Percentiles rank a stretch among this genome's conserved stretches.
phyloP scores from a whole-genome alignment of 1,140 invertebrate genomes.

The Druon quercuslanigerum region DNA sequence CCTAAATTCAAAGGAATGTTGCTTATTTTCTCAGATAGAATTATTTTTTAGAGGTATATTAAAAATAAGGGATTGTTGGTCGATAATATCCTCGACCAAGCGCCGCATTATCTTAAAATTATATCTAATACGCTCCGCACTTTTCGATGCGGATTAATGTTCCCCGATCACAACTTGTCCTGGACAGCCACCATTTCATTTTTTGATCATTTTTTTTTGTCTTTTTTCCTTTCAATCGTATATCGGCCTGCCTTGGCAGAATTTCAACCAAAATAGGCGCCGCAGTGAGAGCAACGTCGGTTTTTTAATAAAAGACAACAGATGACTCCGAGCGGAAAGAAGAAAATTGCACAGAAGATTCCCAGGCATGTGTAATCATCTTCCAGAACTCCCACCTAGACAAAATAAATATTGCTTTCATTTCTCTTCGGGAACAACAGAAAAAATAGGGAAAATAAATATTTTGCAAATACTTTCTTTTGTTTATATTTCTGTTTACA shows the following conservation, averaged over 20 bases:
- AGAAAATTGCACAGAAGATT: constrained; percentile 88
- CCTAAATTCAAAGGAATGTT: neutral
- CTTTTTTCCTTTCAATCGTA: neutral
- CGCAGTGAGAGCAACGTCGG: constrained; percentile 88
- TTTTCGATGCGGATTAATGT: too few species aligned
- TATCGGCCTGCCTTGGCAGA: too few species aligned
- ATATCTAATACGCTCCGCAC: neutral
- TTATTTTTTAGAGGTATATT: too few species aligned
- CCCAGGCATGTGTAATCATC: constrained; percentile 90
- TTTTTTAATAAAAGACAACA: constrained; percentile 88
- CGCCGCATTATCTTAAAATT: neutral
- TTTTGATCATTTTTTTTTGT: neutral
- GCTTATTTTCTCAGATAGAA: too few species aligned
- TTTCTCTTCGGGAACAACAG: neutral
- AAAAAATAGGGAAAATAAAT: neutral
- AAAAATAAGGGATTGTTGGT: too few species aligned
- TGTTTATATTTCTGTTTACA: neutral
- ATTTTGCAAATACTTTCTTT: constrained; percentile 15
- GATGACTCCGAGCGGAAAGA: constrained; percentile 89
- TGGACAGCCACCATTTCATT: neutral
- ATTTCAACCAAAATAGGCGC: constrained; percentile 83
- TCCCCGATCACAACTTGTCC: neutral
- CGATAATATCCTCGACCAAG: too few species aligned
- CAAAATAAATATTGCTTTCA: constrained; percentile 42
- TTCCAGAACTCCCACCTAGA: constrained; percentile 86